Percentiles rank a stretch among this genome's conserved stretches.
phyloP scores from a whole-genome alignment of 2,888 invertebrate species.

The Ichneumon xanthorius region DNA sequence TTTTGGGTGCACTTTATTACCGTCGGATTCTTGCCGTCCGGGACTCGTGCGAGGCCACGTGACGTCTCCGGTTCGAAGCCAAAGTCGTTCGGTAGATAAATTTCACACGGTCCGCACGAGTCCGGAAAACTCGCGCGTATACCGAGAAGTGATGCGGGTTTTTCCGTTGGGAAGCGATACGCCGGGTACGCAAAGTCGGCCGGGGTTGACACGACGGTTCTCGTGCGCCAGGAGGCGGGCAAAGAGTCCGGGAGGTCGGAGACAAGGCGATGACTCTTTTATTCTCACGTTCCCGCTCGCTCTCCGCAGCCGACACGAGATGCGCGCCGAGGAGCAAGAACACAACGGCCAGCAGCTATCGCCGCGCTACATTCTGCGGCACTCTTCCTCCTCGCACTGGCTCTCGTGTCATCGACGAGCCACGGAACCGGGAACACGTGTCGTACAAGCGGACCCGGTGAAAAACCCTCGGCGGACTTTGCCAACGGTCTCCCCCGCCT shows the following conservation, averaged over 20 bases:
- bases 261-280: constrained; percentile 50
- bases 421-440: constrained; percentile 60
- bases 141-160: constrained; percentile 24
- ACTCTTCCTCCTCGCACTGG: constrained; percentile 19
- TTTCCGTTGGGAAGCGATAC: constrained; percentile 30
- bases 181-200: background rate
- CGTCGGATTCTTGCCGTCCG: no score
- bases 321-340: background rate
- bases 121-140: background rate
- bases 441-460: constrained; percentile 60
- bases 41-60: no score
- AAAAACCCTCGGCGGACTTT: constrained; percentile 50
- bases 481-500: constrained; percentile 27
- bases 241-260: constrained; percentile 67
- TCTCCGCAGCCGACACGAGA: constrained; percentile 7
- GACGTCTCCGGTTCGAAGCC: no score
- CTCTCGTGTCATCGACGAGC: constrained; percentile 52
- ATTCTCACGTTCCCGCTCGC: constrained; percentile 57
- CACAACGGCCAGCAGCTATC: constrained; percentile 34
- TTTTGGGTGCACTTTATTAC: no score
- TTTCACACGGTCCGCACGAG: constrained; percentile 1
- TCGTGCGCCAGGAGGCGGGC: constrained; percentile 55
- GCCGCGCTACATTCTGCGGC: constrained; percentile 10
- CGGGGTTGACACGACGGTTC: constrained; percentile 28
- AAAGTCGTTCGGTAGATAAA: background rate